Base-by-base conservation (phyloP, 1,140 invertebrate genomes). In the Euura lappo region DNA sequence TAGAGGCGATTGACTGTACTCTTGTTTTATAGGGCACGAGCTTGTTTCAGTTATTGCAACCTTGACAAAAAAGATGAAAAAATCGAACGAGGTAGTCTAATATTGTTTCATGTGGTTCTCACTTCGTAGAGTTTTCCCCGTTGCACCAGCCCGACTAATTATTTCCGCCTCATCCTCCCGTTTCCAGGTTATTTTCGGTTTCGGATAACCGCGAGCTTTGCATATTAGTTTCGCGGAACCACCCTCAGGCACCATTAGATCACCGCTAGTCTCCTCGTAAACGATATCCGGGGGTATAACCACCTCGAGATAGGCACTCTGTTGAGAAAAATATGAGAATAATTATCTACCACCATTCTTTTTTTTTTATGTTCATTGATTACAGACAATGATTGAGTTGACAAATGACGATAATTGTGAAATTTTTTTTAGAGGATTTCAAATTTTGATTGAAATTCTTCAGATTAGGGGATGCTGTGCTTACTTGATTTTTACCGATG, bases 201-300 rank as follows among this genome's bases (percentile, higher is more conserved):
- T 91, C 3, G 95, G 95, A 84, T 94, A 94, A 0, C 96, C 96
- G 51, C 93, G 89, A 0, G 96, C 96, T 79, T 93, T 94, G 84
- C 96, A 98, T 28, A 93, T 91, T 69, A 98, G 88, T 80, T 95
- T 96, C 3, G 95, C 95, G 4, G 94, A 94, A 2, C 95, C 94
- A 46, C 96, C 96, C 88, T 98, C 96, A 2, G 94, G 94, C 11
- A 97, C 94, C 93, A 96, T 96, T 87, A 96, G 92, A 81, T 97
- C 96, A 42, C 95, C 93, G 66, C 95, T 94, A 3, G 95, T 96
- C 80, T 97, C 94, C 79, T 96, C 93, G 78, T 94, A 94, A 71
- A 96, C 91, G 76, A 97, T 97, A 81, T 97, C 95, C 45, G 96
- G 96, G 11, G 96, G 95, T 78, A 97, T 96, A 2, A 97, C 95